Evolutionary conservation across 2,888 invertebrate genomes (phyloP), one percentile per base, ranked within the genome.

Genomic region (Himalopsyche anomala): DNA sequence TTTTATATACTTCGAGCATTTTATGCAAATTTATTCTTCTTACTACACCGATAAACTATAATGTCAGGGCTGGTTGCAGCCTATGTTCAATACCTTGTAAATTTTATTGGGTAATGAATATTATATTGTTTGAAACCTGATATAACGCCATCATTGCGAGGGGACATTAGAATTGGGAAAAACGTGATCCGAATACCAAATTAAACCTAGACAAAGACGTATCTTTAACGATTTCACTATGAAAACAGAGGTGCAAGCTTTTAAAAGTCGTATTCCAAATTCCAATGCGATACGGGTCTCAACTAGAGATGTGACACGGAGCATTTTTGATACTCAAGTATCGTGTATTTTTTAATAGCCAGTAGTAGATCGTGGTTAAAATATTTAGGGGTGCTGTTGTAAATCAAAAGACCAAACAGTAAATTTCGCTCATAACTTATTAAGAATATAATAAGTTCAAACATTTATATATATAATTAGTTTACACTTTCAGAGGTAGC

Each of bases 21-120:
- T 62, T 62, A 62, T 62, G 62, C 62, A 62, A 62, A 62, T 19
- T 62, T 62, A 11, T 6, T 19, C 8, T 28, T 62, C 62, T 62
- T 62, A 62, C 11, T 28, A 19, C n/a, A 19, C 28, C n/a, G 62
- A 62, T 62, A 62, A 62, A 62, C n/a, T 28, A n/a, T 62, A 62
- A 62, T 19, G 28, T 62, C 62, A 62, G n/a, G 28, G 19, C 62
- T 62, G 62, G 62, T 28, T 62, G 62, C 62, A 62, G 62, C 62
- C 62, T 62, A 40, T 80, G n/a, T 12, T 55, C 81, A 36, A 82
- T 82, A 82, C 54, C 81, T 82, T 19, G 54, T 28, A 28, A 69
- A 74, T 85, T 74, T 83, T 80, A 86, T 86, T 80, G 80, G 83
- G 83, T 83, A 86, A 86, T 86, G 86, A 86, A 86, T 54, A 62